These are phyloP conservation scores for Grallaria varia DNA, from an alignment of 2,113 vertebrate species.

Conservation along the genomic window DNA sequence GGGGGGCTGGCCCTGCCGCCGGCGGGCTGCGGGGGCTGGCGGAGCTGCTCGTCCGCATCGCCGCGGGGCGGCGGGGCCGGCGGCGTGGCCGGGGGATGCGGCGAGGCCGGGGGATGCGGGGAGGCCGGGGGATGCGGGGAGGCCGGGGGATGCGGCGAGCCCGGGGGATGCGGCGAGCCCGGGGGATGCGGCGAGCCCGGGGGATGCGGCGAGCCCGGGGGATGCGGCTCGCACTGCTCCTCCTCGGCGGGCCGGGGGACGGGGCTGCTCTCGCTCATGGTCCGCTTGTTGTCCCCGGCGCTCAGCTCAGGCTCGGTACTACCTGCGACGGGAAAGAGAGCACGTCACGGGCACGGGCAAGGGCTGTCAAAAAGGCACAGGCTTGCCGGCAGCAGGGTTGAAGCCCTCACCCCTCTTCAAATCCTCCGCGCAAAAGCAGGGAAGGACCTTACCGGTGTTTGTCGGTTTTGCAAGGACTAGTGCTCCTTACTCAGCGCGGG, in stretches of 20 bases:
- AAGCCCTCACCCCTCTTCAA: not conserved
- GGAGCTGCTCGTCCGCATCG: not conserved
- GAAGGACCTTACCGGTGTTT: not conserved
- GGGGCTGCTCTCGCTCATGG: slow-evolving; percentile 35
- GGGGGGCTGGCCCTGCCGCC: not conserved
- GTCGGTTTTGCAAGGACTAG: not conserved
- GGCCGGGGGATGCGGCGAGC: too few relatives aligned
- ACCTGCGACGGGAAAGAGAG: not conserved
- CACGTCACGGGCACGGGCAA: fast-evolving
- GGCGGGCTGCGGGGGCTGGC: not conserved
- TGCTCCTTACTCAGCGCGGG: fast-evolving
- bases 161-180: not conserved
- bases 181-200: not conserved
- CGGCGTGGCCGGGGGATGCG: not conserved
- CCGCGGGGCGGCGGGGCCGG: not conserved
- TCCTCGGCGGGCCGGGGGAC: not conserved
- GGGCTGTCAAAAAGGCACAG: not conserved
- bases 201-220: not conserved
- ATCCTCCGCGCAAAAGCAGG: not conserved
- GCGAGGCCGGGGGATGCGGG: not conserved
- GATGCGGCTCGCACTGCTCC: not conserved
- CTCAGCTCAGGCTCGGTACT: not conserved
- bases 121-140: not conserved
- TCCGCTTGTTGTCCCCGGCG: not conserved
- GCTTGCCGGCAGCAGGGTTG: not conserved